A percentile compares a stretch with the other conserved stretches of the same genome.
Evolutionary conservation across 1,140 invertebrate genomes (phyloP).

Genomic region (Leptinotarsa defecta): DNA sequence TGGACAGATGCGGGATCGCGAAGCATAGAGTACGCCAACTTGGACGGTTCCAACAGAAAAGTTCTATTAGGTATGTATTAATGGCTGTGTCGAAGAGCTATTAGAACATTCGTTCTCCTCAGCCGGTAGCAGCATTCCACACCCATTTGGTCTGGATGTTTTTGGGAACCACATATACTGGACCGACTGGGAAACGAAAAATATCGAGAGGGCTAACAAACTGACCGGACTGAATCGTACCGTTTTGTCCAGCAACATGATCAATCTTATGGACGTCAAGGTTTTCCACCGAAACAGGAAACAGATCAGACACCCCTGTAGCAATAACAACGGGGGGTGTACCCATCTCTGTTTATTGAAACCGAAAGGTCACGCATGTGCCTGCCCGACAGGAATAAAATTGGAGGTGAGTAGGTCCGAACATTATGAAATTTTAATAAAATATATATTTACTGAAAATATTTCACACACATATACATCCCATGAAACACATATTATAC

Average conservation of each 20-base stretch:
- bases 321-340: slow-evolving; percentile 80
- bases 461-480: too few relatives aligned
- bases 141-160: slow-evolving; percentile 86
- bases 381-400: slow-evolving; percentile 86
- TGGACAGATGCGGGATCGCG: slow-evolving; percentile 83
- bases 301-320: slow-evolving; percentile 67
- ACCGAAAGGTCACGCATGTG: slow-evolving; percentile 73
- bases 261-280: slow-evolving; percentile 81
- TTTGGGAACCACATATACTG: slow-evolving; percentile 86
- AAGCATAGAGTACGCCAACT: slow-evolving; percentile 79
- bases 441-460: too few relatives aligned
- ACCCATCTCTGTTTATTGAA: slow-evolving; percentile 89
- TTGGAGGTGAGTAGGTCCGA: slow-evolving; percentile 60
- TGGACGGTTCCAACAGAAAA: slow-evolving; percentile 77
- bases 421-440: neutral
- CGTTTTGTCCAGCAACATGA: slow-evolving; percentile 69
- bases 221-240: slow-evolving; percentile 69
- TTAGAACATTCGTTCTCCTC: neutral
- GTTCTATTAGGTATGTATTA: slow-evolving; percentile 65
- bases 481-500: too few relatives aligned
- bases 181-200: slow-evolving; percentile 81
- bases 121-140: slow-evolving; percentile 63
- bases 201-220: slow-evolving; percentile 79
- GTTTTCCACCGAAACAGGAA: slow-evolving; percentile 77
- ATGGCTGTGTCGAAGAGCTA: too few relatives aligned